A percentile compares a stretch with the other conserved stretches of the same genome.
phyloP scores from a whole-genome alignment of 2,113 vertebrate genomes.

The Xerus inauris region DNA sequence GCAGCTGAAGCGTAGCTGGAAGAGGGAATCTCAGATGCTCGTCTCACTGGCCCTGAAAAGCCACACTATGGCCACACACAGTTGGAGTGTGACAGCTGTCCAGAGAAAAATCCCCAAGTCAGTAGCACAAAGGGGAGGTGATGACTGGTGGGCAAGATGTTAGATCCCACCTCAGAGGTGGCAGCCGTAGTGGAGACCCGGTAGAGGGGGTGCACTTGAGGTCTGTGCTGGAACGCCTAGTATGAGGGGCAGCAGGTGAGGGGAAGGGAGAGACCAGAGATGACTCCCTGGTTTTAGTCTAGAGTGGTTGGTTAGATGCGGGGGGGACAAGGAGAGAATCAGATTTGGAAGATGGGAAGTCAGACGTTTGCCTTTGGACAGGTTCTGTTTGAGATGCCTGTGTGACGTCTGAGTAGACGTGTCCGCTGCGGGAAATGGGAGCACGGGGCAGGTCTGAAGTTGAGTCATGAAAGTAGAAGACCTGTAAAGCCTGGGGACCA shows the following conservation, averaged over 20 bases:
- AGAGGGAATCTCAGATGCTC: not conserved
- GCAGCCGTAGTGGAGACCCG: not conserved
- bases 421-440: not conserved
- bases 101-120: not conserved
- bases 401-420: not conserved
- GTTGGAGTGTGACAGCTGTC: not conserved
- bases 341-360: not conserved
- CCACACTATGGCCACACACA: fast-evolving
- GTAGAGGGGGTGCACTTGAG: not conserved
- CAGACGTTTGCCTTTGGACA: not conserved
- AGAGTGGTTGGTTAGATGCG: not conserved
- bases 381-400: not conserved
- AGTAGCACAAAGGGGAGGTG: not conserved
- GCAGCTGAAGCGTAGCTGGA: fast-evolving
- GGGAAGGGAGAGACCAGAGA: not conserved
- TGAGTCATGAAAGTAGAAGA: not conserved
- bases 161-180: not conserved
- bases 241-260: not conserved
- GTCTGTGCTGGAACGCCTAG: no score
- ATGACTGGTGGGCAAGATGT: not conserved
- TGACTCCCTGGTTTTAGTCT: not conserved
- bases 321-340: not conserved
- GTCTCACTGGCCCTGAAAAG: not conserved
- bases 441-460: not conserved
- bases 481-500: not conserved